A percentile compares a stretch with the other conserved stretches of the same genome.
Conservation (phyloP, 2,888 invertebrate species). For the Perdita meconis region DNA sequence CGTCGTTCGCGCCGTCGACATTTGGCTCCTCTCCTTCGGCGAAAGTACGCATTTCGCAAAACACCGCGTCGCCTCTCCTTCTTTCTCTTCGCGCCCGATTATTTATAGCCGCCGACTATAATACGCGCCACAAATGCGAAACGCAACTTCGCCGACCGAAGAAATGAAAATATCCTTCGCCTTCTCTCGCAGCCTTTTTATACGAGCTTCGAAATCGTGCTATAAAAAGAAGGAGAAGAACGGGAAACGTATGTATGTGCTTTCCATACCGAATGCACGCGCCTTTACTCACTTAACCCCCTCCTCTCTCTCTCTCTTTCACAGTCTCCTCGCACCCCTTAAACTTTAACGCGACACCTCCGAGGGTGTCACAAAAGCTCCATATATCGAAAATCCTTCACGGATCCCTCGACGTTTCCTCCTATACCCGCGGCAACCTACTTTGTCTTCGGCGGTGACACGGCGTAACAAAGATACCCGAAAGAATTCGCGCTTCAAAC, state of each 20-base stretch:
- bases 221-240: slow-evolving; percentile 40
- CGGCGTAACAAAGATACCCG: slow-evolving; percentile 9
- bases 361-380: slow-evolving; percentile 37
- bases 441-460: slow-evolving; percentile 44
- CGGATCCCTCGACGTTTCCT: background rate
- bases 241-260: slow-evolving; percentile 35
- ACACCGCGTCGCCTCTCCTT: background rate
- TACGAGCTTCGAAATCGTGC: slow-evolving; percentile 41
- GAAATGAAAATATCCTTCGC: slow-evolving; percentile 44
- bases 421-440: background rate
- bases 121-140: slow-evolving; percentile 25
- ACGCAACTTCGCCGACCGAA: slow-evolving; percentile 18
- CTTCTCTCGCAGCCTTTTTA: slow-evolving; percentile 11
- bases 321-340: background rate
- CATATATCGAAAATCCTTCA: slow-evolving; percentile 45
- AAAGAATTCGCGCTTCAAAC: background rate
- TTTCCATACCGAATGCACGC: slow-evolving; percentile 45
- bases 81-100: slow-evolving; percentile 18
- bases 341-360: slow-evolving; percentile 39
- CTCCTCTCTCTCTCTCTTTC: no score
- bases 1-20: slow-evolving; percentile 41
- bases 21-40: slow-evolving; percentile 16
- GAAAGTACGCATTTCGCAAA: slow-evolving; percentile 49
- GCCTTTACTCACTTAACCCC: slow-evolving; percentile 29
- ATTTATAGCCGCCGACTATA: slow-evolving; percentile 39